Percentiles rank a stretch among this genome's conserved stretches.
These are phyloP conservation scores for Mimumesa dahlbomi DNA, from an alignment of 2,888 invertebrate species.

Conservation along the genomic window DNA sequence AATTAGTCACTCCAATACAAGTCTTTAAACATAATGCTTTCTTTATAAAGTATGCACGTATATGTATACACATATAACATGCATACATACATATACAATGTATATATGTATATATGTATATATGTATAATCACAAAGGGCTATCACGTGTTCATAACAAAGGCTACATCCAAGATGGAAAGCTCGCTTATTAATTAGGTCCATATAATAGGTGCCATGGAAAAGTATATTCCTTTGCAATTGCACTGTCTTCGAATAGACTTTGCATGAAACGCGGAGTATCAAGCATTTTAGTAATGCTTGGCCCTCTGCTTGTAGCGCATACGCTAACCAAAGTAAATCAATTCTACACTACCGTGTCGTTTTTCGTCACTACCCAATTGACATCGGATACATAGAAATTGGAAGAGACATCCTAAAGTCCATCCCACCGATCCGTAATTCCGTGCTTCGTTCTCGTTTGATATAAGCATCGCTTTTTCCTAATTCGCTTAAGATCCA, in stretches of 20 bases:
- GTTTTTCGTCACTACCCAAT: conserved; percentile 34
- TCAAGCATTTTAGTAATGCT: conserved; percentile 13
- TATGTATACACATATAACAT: conserved; percentile 30
- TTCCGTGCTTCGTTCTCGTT: conserved; percentile 31
- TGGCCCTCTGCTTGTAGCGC: conserved; percentile 37
- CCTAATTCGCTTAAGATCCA: conserved; percentile 39
- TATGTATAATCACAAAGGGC: conserved; percentile 38
- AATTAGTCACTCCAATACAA: conserved; percentile 41
- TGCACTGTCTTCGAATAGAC: conserved; percentile 33
- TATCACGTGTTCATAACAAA: conserved; percentile 42
- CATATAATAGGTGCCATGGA: conserved; percentile 30
- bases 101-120: conserved; percentile 18
- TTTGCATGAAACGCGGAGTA: conserved; percentile 35
- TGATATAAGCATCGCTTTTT: conserved; percentile 46
- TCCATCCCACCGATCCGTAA: conserved; percentile 31
- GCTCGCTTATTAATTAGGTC: conserved; percentile 50
- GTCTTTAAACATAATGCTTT: conserved; percentile 54
- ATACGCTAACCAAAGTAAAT: conserved; percentile 44
- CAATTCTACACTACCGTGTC: conserved; percentile 32
- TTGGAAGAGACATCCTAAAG: conserved; percentile 21
- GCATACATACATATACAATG: too few relatives aligned
- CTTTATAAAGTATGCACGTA: conserved; percentile 35
- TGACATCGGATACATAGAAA: conserved; percentile 37
- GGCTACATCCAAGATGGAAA: conserved; percentile 47
- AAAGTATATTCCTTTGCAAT: conserved; percentile 48